phyloP scores from a whole-genome alignment of 2,888 invertebrate genomes.

The Andrena fulva region DNA sequence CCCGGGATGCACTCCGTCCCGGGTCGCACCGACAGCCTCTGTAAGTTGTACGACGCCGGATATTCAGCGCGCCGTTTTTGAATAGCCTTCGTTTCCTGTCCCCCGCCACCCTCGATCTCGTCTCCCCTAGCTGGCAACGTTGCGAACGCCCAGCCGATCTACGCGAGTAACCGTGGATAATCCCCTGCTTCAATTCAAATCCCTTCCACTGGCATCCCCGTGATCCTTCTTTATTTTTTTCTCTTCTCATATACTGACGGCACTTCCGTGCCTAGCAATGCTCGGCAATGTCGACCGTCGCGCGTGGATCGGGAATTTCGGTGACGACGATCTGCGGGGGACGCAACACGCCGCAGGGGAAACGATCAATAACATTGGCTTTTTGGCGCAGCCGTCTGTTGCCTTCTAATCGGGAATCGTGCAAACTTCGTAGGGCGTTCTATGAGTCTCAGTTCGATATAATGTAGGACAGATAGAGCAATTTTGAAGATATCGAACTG shows the following conservation, averaged over 20 bases:
- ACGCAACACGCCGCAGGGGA: neutral
- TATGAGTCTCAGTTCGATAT: slow-evolving; percentile 22
- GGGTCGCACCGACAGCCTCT: slow-evolving; percentile 90
- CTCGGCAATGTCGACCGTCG: too few species aligned
- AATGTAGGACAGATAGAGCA: slow-evolving; percentile 14
- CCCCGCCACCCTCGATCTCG: slow-evolving; percentile 45
- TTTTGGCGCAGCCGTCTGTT: slow-evolving; percentile 25
- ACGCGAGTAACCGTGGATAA: slow-evolving; percentile 1
- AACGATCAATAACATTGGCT: slow-evolving; percentile 18
- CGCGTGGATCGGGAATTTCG: neutral
- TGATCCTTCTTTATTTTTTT: neutral
- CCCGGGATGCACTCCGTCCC: slow-evolving; percentile 87
- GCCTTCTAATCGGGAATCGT: slow-evolving; percentile 57
- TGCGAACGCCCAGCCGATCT: slow-evolving; percentile 39
- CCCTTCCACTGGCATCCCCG: neutral
- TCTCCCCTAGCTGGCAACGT: slow-evolving; percentile 50
- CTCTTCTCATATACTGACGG: too few species aligned
- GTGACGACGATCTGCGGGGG: neutral
- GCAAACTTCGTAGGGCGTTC: slow-evolving; percentile 36
- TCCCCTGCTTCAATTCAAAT: neutral
- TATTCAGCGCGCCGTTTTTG: slow-evolving; percentile 89
- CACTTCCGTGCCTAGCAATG: too few species aligned
- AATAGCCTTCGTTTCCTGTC: slow-evolving; percentile 82
- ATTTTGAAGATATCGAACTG: slow-evolving; percentile 24
- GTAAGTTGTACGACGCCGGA: slow-evolving; percentile 95